phyloP scores from a whole-genome alignment of 1,140 invertebrate species.

The Ceratina japonica region DNA sequence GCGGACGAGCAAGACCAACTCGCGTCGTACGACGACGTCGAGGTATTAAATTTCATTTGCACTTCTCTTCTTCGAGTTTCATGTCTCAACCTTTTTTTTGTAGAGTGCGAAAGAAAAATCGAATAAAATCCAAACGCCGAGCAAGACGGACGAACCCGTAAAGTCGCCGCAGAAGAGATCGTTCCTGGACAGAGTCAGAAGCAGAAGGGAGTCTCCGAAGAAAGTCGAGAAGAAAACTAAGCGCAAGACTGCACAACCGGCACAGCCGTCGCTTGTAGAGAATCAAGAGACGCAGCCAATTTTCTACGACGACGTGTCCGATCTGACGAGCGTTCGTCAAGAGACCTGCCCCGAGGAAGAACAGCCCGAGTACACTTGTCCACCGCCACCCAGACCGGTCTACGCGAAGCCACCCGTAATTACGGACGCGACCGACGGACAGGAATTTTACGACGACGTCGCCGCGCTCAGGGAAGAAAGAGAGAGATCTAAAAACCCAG shows the following conservation, averaged over 20 bases:
- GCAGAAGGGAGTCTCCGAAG: slow-evolving; percentile 54
- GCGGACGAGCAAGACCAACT: neutral
- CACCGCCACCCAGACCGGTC: slow-evolving; percentile 64
- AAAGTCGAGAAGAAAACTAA: slow-evolving; percentile 57
- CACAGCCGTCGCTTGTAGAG: neutral
- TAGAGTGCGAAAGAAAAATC: slow-evolving; percentile 21
- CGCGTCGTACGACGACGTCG: slow-evolving; percentile 49
- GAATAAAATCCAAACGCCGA: slow-evolving; percentile 2
- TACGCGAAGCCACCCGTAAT: slow-evolving; percentile 39
- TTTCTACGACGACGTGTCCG: slow-evolving; percentile 65
- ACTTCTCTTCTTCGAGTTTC: neutral
- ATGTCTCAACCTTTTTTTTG: neutral
- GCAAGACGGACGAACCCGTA: slow-evolving; percentile 26
- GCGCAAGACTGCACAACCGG: neutral
- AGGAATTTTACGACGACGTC: slow-evolving; percentile 68
- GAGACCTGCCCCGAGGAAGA: slow-evolving; percentile 11
- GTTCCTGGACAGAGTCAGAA: slow-evolving; percentile 59
- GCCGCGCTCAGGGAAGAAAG: slow-evolving; percentile 8
- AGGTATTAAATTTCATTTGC: slow-evolving; percentile 9
- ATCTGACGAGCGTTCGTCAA: neutral
- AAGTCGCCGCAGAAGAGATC: slow-evolving; percentile 63
- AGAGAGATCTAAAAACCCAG: neutral
- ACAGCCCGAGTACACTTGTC: slow-evolving; percentile 60
- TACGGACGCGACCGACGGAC: neutral
- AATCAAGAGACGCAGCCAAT: slow-evolving; percentile 33